phyloP scores from a whole-genome alignment of 2,113 vertebrate genomes.

The Amblyopsis rosae region DNA sequence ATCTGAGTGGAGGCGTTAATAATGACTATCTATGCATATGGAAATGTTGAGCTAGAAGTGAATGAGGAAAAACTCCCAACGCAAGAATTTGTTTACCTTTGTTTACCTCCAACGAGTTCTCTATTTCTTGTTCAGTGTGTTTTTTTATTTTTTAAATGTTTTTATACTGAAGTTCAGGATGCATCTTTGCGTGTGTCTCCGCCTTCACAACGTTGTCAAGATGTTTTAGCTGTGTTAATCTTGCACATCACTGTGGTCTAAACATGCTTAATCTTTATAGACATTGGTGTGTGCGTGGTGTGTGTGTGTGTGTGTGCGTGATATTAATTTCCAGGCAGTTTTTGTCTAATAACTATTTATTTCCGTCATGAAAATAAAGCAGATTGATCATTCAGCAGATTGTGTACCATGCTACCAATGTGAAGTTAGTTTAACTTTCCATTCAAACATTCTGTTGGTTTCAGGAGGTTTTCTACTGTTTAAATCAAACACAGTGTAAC shows the following conservation, averaged over 20 bases:
- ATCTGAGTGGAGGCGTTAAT: not conserved
- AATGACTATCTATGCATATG: not conserved
- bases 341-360: conserved; percentile 2
- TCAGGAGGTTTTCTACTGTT: conserved; percentile 27
- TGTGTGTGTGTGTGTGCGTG: not conserved
- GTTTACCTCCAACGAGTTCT: conserved; percentile 40
- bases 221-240: conserved; percentile 12
- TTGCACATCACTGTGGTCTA: conserved; percentile 5
- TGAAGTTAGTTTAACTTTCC: conserved; percentile 1
- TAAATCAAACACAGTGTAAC: not conserved
- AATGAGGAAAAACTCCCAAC: conserved; percentile 9
- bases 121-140: not conserved
- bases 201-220: not conserved
- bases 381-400: not conserved
- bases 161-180: conserved; percentile 26
- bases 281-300: not conserved
- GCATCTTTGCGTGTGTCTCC: not conserved
- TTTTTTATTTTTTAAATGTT: conserved; percentile 14
- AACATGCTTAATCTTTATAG: not conserved
- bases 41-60: not conserved
- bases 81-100: conserved; percentile 31
- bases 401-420: not conserved
- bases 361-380: not conserved
- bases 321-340: too few species aligned
- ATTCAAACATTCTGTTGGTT: conserved; percentile 12